These are phyloP conservation scores for Pangasius mekongensis DNA, from an alignment of 2,797 vertebrate genomes.

Conservation along the genomic window DNA sequence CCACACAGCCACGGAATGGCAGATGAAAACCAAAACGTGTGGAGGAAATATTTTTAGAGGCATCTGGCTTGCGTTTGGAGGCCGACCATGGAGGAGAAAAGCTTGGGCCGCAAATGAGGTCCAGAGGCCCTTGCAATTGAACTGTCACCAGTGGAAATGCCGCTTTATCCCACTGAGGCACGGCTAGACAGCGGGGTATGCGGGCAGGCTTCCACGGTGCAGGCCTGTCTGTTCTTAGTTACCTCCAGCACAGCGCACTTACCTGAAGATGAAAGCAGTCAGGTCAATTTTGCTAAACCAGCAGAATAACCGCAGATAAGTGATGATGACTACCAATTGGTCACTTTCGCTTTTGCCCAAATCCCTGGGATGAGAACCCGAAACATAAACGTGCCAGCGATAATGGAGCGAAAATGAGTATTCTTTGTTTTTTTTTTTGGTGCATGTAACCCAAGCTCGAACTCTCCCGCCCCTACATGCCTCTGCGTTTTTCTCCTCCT, in stretches of 20 bases:
- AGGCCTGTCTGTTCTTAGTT: constrained; percentile 75
- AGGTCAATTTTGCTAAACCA: constrained; percentile 76
- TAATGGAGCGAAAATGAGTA: constrained; percentile 54
- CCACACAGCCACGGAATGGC: constrained; percentile 72
- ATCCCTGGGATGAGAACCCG: constrained; percentile 55
- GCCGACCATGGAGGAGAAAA: constrained; percentile 74
- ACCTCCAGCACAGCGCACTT: constrained; percentile 71
- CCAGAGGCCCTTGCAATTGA: constrained; percentile 86
- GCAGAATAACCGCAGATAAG: constrained; percentile 71
- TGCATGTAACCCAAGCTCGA: constrained; percentile 63
- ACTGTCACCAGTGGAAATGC: constrained; percentile 86
- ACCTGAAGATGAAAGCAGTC: constrained; percentile 83
- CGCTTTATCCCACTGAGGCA: constrained; percentile 74
- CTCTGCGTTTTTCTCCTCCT: constrained; percentile 54
- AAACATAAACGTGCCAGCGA: constrained; percentile 53
- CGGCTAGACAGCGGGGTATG: constrained; percentile 68
- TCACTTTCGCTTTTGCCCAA: constrained; percentile 54
- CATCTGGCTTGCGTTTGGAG: constrained; percentile 90
- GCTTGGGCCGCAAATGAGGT: constrained; percentile 87
- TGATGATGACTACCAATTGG: constrained; percentile 77
- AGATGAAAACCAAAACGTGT: constrained; percentile 76
- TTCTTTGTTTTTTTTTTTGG: constrained; percentile 39
- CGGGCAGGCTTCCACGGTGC: constrained; percentile 73
- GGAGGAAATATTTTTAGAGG: constrained; percentile 70
- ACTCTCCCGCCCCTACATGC: constrained; percentile 62